Percentiles rank a stretch among this genome's conserved stretches.
Evolutionary conservation across 2,888 invertebrate genomes (phyloP).

Genomic region (Cerastis leucographa): DNA sequence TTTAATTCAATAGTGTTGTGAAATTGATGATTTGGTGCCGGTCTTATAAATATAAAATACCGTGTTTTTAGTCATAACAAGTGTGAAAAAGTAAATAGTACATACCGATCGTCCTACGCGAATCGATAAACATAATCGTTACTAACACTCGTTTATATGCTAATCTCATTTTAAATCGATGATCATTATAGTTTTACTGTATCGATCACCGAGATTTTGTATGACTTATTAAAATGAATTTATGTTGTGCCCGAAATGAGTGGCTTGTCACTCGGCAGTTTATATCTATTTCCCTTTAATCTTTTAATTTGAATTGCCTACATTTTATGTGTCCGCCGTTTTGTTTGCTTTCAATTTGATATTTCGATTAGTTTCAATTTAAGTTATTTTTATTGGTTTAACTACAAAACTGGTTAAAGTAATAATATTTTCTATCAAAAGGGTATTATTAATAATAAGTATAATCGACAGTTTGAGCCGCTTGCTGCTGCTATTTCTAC

Average conservation of each 20-base stretch:
- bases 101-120: slow-evolving; percentile 56
- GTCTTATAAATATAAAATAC: slow-evolving; percentile 25
- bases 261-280: slow-evolving; percentile 53
- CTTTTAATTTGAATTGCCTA: slow-evolving; percentile 60
- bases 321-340: slow-evolving; percentile 47
- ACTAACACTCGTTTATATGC: slow-evolving; percentile 59
- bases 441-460: background rate
- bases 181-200: slow-evolving; percentile 57
- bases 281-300: slow-evolving; percentile 61
- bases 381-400: slow-evolving; percentile 41
- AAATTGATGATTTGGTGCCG: slow-evolving; percentile 39
- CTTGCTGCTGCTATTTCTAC: too few relatives aligned
- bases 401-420: slow-evolving; percentile 27
- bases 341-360: slow-evolving; percentile 62
- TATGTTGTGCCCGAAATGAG: slow-evolving; percentile 53
- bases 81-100: slow-evolving; percentile 50
- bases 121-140: slow-evolving; percentile 60
- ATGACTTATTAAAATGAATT: slow-evolving; percentile 66
- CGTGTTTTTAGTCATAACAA: slow-evolving; percentile 42
- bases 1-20: slow-evolving; percentile 48
- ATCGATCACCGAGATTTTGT: slow-evolving; percentile 52
- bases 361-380: slow-evolving; percentile 42
- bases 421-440: background rate
- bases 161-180: slow-evolving; percentile 62
- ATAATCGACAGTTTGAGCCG: background rate